phyloP scores from a whole-genome alignment of 2,888 invertebrate species.

The Temnothorax ravouxi region DNA sequence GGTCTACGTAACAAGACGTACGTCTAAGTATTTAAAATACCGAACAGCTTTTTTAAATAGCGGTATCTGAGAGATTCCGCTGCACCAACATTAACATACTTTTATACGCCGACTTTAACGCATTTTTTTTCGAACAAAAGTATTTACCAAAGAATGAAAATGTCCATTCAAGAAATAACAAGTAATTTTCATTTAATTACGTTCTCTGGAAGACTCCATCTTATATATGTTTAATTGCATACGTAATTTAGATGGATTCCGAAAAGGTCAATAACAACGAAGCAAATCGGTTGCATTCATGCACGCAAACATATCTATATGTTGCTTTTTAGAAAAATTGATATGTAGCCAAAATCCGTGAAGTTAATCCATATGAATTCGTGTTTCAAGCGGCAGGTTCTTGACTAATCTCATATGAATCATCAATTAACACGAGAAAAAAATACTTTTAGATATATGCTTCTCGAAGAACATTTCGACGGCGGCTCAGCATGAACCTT shows the following conservation, averaged over 20 bases:
- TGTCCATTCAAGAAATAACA: background rate
- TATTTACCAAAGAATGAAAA: background rate
- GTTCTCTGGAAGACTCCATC: background rate
- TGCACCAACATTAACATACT: constrained; percentile 8
- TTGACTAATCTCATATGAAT: constrained; percentile 34
- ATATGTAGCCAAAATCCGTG: background rate
- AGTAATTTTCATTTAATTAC: constrained; percentile 15
- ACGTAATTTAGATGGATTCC: background rate
- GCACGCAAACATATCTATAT: background rate
- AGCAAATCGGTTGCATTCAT: background rate
- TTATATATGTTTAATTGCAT: background rate
- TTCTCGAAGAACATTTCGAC: constrained; percentile 3
- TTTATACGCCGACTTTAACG: background rate
- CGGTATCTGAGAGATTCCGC: background rate
- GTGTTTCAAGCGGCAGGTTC: constrained; percentile 13
- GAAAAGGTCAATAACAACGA: background rate
- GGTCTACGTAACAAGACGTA: background rate
- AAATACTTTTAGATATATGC: background rate
- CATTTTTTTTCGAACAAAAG: background rate
- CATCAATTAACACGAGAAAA: constrained; percentile 38
- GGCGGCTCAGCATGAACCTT: background rate
- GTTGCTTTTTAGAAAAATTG: constrained; percentile 3
- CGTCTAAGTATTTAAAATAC: constrained; percentile 3
- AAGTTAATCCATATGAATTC: constrained; percentile 7
- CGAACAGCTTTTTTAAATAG: background rate